phyloP scores from a whole-genome alignment of 35 echinoderm and acorn worm species.

The Nesometra sesokonis region DNA sequence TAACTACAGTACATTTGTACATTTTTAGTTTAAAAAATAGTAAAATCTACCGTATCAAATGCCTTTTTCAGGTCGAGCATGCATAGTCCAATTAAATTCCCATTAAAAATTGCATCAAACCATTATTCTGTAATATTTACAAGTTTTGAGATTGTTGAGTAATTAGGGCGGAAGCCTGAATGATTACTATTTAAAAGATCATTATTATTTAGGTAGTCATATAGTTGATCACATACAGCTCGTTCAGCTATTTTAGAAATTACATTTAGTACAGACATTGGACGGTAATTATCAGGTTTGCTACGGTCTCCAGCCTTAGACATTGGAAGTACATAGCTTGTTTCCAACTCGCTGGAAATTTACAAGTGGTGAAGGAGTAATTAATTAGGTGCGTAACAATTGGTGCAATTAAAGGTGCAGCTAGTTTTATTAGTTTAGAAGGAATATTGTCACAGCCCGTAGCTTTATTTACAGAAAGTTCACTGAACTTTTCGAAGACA shows the following conservation, averaged over 20 bases:
- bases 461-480: background rate
- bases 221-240: constrained; percentile 30
- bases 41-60: background rate
- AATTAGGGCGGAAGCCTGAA: constrained; percentile 7
- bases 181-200: constrained; percentile 12
- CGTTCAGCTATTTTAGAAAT: constrained; percentile 20
- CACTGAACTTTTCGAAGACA: background rate
- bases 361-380: no score
- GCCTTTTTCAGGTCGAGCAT: constrained; percentile 2
- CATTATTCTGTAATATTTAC: constrained; percentile 13
- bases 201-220: constrained; percentile 9
- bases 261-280: constrained; percentile 19
- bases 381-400: no score
- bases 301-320: background rate
- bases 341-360: no score
- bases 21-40: background rate
- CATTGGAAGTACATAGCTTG: no score
- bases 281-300: constrained; percentile 3
- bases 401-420: no score
- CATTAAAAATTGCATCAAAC: constrained; percentile 11
- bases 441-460: background rate
- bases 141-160: background rate
- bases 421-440: background rate
- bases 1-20: background rate
- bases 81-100: constrained; percentile 13